Conservation (phyloP, 2,797 vertebrate genomes). For the Channa striata region DNA sequence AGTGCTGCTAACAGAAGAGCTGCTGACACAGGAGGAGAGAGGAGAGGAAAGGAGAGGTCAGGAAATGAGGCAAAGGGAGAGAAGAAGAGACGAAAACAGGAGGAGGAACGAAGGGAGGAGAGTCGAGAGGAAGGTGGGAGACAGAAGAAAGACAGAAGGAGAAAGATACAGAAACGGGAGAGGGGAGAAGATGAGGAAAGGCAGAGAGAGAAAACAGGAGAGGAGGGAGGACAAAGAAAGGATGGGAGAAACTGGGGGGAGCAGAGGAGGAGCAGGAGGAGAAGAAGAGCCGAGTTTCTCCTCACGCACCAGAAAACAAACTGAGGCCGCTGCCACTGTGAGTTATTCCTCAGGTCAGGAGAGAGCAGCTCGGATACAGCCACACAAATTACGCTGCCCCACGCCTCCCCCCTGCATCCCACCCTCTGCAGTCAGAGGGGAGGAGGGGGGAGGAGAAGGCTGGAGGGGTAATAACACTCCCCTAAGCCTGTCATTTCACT, state of each 20-base stretch:
- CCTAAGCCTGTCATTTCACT: conserved; percentile 69
- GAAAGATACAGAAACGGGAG: neutral
- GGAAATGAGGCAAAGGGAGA: too few relatives aligned
- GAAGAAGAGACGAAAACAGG: neutral
- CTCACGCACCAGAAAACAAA: conserved; percentile 58
- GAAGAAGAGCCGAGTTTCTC: conserved; percentile 43
- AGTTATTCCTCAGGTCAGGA: conserved; percentile 73
- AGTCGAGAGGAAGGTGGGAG: too few relatives aligned
- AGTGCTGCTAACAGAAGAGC: conserved; percentile 48
- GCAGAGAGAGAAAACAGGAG: neutral
- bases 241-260: too few relatives aligned
- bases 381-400: conserved; percentile 64
- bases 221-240: too few relatives aligned
- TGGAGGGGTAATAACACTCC: conserved; percentile 67
- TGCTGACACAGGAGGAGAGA: conserved; percentile 60
- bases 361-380: conserved; percentile 63
- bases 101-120: neutral
- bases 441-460: conserved; percentile 22
- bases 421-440: conserved; percentile 30
- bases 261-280: neutral
- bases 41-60: neutral
- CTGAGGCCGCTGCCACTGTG: conserved; percentile 43
- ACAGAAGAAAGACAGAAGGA: neutral
- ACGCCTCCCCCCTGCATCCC: neutral
- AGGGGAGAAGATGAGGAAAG: too few relatives aligned